Evolutionary conservation across 2,113 vertebrate genomes (phyloP), one percentile per base, ranked within the genome.

Genomic region (Anolis sagrei): DNA sequence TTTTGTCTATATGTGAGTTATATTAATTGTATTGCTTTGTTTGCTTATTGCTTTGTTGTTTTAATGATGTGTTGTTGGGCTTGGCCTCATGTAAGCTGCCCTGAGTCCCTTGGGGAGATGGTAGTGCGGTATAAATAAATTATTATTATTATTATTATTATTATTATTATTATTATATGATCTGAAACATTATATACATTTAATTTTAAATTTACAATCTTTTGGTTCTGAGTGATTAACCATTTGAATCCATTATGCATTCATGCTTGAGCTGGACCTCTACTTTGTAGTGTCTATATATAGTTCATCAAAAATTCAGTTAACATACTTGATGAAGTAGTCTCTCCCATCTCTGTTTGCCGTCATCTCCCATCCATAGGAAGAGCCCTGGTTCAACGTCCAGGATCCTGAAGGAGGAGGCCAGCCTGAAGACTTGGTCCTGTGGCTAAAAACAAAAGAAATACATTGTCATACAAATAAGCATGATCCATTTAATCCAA

Each of bases 291-390:
- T 72, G 3, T 72, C 21, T 44, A 13, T 7, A 23, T 39, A 66
- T 27, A 89, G 81, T 16, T 85, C 76, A 39, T 44, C 0, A 66
- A 87, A 77, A 5, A 6, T 70, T 19, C 70, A 36, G 86, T 76
- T 34, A 70, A 95, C 97, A 94, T 96, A 99, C 98, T 97, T 98
- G 97, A 98, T 96, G 97, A 97, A 99, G 97, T 96, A 98, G 91
- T 99, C 98, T 94, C 98, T 97, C 90, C 98, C 97, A 95, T 98
- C 98, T 97, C 97, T 97, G 97, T 96, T 98, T 94, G 97, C 94
- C 90, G 96, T 98, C 97, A 98, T 98, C 97, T 99, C 98, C 98
- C 98, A 99, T 96, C 98, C 98, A 97, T 99, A 98, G 93, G 97
- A 97, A 91, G 98, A 96, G 80, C 97, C 97, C 95, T 98, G 98